Evolutionary conservation across 2,888 invertebrate species (phyloP).

Genomic region (Prosopocoilus inquinatus): DNA sequence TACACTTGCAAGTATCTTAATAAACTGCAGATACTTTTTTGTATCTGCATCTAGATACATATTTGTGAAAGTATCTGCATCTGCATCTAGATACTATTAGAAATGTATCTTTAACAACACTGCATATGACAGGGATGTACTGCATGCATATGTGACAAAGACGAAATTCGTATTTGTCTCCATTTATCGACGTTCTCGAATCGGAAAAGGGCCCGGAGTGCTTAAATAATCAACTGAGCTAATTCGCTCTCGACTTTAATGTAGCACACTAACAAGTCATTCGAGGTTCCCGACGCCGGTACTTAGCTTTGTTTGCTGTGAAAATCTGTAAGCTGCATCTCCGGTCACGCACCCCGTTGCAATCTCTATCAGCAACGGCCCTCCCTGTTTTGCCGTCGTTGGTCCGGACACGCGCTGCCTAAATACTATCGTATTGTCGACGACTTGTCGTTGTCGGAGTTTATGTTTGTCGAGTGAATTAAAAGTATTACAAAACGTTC

Average conservation of each 20-base stretch:
- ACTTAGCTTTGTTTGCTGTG: constrained; percentile 21
- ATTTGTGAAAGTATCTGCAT: too few relatives aligned
- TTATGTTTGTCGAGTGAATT: constrained; percentile 4
- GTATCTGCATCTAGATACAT: too few relatives aligned
- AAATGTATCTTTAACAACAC: too few relatives aligned
- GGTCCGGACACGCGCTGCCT: constrained; percentile 24
- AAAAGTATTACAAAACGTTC: constrained; percentile 2
- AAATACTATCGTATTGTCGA: constrained; percentile 27
- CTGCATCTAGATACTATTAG: too few relatives aligned
- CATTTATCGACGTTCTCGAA: neutral
- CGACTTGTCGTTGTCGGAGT: constrained; percentile 8
- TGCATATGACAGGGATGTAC: too few relatives aligned
- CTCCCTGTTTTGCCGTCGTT: constrained; percentile 5
- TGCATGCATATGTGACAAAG: too few relatives aligned
- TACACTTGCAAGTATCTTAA: too few relatives aligned
- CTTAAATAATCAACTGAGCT: constrained; percentile 2
- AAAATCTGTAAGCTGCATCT: constrained; percentile 26
- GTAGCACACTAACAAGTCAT: constrained; percentile 3
- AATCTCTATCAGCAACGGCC: constrained; percentile 3
- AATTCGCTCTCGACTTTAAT: constrained; percentile 7
- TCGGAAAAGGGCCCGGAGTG: neutral
- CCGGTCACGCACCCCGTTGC: constrained; percentile 26
- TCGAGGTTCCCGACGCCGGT: neutral
- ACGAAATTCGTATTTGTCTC: too few relatives aligned
- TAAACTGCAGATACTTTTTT: too few relatives aligned